Percentiles rank a stretch among this genome's conserved stretches.
Evolutionary conservation across 2,113 vertebrate species (phyloP).

Genomic region (Elaphurus davidianus): DNA sequence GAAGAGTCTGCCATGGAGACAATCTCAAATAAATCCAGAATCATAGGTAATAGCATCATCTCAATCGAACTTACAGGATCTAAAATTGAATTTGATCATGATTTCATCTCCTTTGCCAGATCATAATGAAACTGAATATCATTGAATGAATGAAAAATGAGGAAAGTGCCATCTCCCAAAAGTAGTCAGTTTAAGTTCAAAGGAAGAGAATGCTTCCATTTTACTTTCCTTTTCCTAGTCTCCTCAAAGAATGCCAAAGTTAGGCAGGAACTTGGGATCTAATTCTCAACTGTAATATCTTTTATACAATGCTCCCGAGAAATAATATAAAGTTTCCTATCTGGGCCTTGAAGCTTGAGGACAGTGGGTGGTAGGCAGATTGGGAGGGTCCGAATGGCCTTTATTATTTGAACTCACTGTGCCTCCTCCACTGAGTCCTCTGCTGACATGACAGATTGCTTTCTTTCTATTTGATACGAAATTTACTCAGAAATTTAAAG

Average conservation of each 20-base stretch:
- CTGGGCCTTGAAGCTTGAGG: neutral
- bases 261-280: neutral
- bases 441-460: neutral
- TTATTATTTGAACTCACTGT: neutral
- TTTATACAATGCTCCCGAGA: neutral
- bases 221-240: neutral
- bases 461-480: neutral
- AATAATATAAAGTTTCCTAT: neutral
- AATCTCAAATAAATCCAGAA: neutral
- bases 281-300: neutral
- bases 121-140: neutral
- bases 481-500: neutral
- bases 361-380: neutral
- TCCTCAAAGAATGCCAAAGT: neutral
- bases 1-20: neutral
- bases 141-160: neutral
- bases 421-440: neutral
- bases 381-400: neutral
- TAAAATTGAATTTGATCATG: neutral
- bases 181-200: neutral
- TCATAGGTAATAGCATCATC: neutral
- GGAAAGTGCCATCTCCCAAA: neutral
- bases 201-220: neutral
- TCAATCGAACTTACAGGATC: neutral
- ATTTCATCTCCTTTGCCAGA: neutral